Conservation (phyloP, 2,888 invertebrate species). For the Stegana nigrithorax region DNA sequence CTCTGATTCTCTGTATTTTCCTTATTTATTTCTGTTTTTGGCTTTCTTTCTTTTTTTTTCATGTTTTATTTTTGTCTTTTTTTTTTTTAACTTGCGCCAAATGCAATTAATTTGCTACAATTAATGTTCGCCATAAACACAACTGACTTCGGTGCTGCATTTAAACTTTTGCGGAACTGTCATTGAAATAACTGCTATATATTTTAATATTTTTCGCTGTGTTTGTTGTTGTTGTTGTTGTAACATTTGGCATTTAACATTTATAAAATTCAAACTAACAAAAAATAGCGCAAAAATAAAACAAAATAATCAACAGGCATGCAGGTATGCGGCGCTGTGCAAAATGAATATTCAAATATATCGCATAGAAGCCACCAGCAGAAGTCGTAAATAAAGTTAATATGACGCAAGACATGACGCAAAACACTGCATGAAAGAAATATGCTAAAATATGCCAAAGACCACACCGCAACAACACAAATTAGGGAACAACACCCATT, state of each 20-base stretch:
- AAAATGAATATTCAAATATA: too few relatives aligned
- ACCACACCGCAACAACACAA: too few relatives aligned
- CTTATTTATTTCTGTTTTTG: background rate
- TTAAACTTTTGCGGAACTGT: conserved; percentile 1
- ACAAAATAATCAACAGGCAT: too few relatives aligned
- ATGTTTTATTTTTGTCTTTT: background rate
- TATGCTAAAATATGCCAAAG: background rate
- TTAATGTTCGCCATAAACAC: background rate
- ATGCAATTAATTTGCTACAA: background rate
- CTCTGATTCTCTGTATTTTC: too few relatives aligned
- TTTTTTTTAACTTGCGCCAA: background rate
- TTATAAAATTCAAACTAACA: background rate
- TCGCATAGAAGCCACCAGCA: too few relatives aligned
- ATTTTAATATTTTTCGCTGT: background rate
- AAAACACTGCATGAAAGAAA: background rate
- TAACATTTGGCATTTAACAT: background rate
- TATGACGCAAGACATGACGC: too few relatives aligned
- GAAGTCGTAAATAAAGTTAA: too few relatives aligned
- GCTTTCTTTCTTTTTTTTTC: too few relatives aligned
- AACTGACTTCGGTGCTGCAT: background rate
- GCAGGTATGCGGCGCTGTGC: too few relatives aligned
- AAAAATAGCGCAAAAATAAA: background rate
- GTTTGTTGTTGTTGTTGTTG: background rate
- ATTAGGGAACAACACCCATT: too few relatives aligned
- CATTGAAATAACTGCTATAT: background rate